Evolutionary conservation across 1,140 invertebrate species (phyloP), one percentile per base, ranked within the genome.

Genomic region (Panagrolaimus sp.): DNA sequence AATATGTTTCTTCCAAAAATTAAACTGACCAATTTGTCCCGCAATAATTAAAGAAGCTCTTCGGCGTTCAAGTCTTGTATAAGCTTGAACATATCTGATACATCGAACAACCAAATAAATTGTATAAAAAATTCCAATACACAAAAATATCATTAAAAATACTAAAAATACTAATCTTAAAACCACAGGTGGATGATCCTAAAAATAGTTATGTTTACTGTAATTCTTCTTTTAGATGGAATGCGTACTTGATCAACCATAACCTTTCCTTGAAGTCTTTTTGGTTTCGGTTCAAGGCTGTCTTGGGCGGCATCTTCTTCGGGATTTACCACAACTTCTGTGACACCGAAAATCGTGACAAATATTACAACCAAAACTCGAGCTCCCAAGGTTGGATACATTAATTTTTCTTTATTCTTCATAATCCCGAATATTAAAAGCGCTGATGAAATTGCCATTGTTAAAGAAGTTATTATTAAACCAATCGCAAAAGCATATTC

Each of bases 111-210:
- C 68, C 28, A 78, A 47, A 66, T 69, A 76, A 17, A 76, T 76
- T 44, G 75, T 70, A 69, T 78, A 76, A 32, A 76, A 73, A n/a
- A 76, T 45, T 17, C 45, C 68, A 12, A 65, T 65, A 55, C 48
- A 64, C n/a, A 76, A 43, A 17, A 73, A 46, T 21, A 76, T 58
- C 74, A 76, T 76, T 15, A 76, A n/a, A 43, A 76, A 62, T 47
- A 76, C 74, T 17, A 76, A 24, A 63, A 71, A 71, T n/a, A 76
- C 65, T 47, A 76, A 48, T 65, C 75, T 46, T 24, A 73, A 38
- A 28, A 67, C 66, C 21, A 62, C 78, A 21, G 74, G 73, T 10
- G 74, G 66, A 47, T 71, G 75, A 15, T 46, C 45, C 12, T 52
- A n/a, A 43, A 32, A 32, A 28, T 21, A 24, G 9, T 21, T 28